A percentile compares a stretch with the other conserved stretches of the same genome.
Conservation (phyloP, 1,140 invertebrate species). For the Hyposmocoma kahamanoa region DNA sequence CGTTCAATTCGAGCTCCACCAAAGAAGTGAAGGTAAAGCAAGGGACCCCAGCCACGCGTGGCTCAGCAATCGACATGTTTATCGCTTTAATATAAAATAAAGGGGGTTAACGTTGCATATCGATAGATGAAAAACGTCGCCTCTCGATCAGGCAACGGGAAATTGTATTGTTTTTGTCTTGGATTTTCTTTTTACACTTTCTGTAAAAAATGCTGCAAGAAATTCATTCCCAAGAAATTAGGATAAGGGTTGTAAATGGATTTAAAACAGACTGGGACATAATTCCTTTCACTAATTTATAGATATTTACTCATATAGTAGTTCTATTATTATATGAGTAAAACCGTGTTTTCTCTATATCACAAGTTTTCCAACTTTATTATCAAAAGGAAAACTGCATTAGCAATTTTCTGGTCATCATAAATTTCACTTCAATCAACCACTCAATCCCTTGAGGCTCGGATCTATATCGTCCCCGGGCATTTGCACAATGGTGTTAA, state of each 20-base stretch:
- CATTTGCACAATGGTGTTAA: slow-evolving; percentile 58
- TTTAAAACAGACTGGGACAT: too few species aligned
- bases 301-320: too few species aligned
- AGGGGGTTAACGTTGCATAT: slow-evolving; percentile 46
- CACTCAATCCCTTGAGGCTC: slow-evolving; percentile 23
- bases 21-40: slow-evolving; percentile 9
- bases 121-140: slow-evolving; percentile 60
- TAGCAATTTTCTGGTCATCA: slow-evolving; percentile 21
- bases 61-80: slow-evolving; percentile 66
- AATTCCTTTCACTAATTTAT: too few species aligned
- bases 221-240: too few species aligned
- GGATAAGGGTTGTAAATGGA: too few species aligned
- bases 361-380: too few species aligned
- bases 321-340: too few species aligned
- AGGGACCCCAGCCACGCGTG: slow-evolving; percentile 60
- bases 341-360: too few species aligned
- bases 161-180: slow-evolving; percentile 43
- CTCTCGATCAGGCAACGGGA: slow-evolving; percentile 39
- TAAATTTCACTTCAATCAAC: slow-evolving; percentile 52
- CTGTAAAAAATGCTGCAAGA: too few species aligned
- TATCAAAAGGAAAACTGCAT: too few species aligned
- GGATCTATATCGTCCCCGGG: slow-evolving; percentile 27
- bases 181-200: too few species aligned
- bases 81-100: slow-evolving; percentile 73
- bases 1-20: too few species aligned